Evolutionary conservation across 1,140 invertebrate species (phyloP).

Genomic region (Anthonomus grandis): DNA sequence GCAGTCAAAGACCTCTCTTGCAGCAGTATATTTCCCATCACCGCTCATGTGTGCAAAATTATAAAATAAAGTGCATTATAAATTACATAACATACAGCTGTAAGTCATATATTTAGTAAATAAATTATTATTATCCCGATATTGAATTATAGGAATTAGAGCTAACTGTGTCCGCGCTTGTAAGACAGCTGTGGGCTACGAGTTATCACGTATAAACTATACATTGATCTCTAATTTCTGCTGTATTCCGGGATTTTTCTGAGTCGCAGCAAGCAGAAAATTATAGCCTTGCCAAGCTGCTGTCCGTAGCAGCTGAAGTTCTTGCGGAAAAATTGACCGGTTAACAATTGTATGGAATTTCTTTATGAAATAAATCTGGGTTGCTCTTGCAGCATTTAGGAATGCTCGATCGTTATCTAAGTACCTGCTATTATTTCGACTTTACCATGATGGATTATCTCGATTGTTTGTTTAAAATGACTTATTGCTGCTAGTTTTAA

Average conservation of each 20-base stretch:
- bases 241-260: constrained; percentile 16
- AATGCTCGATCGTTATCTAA: constrained; percentile 19
- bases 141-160: constrained; percentile 28
- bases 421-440: background rate
- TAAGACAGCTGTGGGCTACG: constrained; percentile 25
- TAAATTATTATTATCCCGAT: constrained; percentile 23
- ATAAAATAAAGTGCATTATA: constrained; percentile 26
- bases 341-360: constrained; percentile 15
- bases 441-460: too few species aligned
- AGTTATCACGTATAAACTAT: constrained; percentile 22
- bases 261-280: constrained; percentile 15
- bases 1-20: constrained; percentile 30
- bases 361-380: constrained; percentile 17
- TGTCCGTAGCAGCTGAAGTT: background rate
- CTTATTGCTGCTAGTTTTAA: too few species aligned
- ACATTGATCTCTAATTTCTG: constrained; percentile 12
- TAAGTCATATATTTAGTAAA: constrained; percentile 23
- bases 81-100: constrained; percentile 22
- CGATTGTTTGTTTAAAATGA: too few species aligned
- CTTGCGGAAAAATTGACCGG: background rate
- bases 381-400: constrained; percentile 9
- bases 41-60: constrained; percentile 27
- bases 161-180: constrained; percentile 23
- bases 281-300: constrained; percentile 8
- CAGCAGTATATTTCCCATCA: constrained; percentile 24